Percentiles rank a stretch among this genome's conserved stretches.
Conservation (phyloP, 2,888 invertebrate species). For the Caenorhabditis becei region DNA sequence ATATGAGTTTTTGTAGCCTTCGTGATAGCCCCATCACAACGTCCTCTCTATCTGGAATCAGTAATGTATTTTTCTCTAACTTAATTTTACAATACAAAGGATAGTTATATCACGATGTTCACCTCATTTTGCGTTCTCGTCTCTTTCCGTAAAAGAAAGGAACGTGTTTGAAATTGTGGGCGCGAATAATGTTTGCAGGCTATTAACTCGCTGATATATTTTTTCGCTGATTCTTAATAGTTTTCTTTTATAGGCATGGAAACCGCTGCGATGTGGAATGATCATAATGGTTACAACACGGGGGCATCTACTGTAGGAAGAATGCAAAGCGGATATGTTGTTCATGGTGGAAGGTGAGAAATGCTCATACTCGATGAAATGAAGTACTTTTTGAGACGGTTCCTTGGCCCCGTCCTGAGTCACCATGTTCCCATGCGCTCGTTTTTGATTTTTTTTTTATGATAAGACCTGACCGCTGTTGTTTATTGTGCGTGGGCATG, state of each 20-base stretch:
- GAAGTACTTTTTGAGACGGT: constrained; percentile 1
- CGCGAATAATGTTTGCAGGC: no score
- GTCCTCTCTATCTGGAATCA: no score
- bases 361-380: neutral
- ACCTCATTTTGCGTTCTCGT: no score
- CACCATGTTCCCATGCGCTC: neutral
- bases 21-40: no score
- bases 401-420: neutral
- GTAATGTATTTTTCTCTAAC: no score
- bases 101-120: no score
- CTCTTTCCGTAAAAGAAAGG: no score
- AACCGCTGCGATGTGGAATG: constrained; percentile 21
- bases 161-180: no score
- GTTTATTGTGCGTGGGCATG: no score
- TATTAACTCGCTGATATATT: neutral
- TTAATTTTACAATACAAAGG: no score
- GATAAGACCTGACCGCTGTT: no score
- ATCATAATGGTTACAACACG: constrained; percentile 10
- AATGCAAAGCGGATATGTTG: constrained; percentile 27
- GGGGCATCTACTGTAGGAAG: constrained; percentile 49
- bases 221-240: neutral
- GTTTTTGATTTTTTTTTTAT: neutral
- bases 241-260: constrained; percentile 12
- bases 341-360: constrained; percentile 49
- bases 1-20: no score